phyloP scores from a whole-genome alignment of 2,888 invertebrate species.

The Melipona bicolor region DNA sequence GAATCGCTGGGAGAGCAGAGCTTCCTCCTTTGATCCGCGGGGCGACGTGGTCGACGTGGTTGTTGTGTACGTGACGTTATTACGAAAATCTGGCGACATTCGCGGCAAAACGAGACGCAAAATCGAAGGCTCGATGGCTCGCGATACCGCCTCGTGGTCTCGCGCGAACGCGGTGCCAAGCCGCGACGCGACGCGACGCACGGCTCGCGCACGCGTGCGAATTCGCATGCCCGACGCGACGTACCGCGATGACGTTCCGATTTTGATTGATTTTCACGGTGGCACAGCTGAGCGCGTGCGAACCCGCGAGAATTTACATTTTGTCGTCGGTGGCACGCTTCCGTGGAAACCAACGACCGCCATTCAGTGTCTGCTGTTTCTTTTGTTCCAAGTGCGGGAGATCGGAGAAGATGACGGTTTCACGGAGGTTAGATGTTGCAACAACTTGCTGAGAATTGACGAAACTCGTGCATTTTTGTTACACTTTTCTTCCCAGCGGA shows the following conservation, averaged over 20 bases:
- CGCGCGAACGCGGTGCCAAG: neutral
- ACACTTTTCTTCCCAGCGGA: too few relatives aligned
- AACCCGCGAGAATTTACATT: slow-evolving; percentile 17
- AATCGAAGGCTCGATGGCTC: slow-evolving; percentile 52
- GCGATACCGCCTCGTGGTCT: neutral
- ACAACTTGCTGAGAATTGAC: too few relatives aligned
- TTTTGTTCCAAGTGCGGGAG: too few relatives aligned
- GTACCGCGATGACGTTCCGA: slow-evolving; percentile 51
- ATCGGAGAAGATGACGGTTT: too few relatives aligned
- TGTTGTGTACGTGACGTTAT: slow-evolving; percentile 78
- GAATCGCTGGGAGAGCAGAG: slow-evolving; percentile 72
- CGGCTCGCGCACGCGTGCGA: slow-evolving; percentile 35
- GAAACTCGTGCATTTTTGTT: too few relatives aligned
- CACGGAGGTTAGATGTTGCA: too few relatives aligned
- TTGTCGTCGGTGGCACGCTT: too few relatives aligned
- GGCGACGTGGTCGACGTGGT: slow-evolving; percentile 56
- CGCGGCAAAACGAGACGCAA: slow-evolving; percentile 45
- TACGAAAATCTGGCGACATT: slow-evolving; percentile 66
- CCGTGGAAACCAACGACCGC: too few relatives aligned
- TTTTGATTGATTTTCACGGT: slow-evolving; percentile 57
- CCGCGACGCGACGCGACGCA: neutral
- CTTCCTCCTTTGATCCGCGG: slow-evolving; percentile 78
- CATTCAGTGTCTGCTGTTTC: too few relatives aligned
- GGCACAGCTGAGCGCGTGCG: slow-evolving; percentile 49
- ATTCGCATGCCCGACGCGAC: slow-evolving; percentile 42